Conservation (phyloP, 2,113 vertebrate species). For the Taurulus bubalis region DNA sequence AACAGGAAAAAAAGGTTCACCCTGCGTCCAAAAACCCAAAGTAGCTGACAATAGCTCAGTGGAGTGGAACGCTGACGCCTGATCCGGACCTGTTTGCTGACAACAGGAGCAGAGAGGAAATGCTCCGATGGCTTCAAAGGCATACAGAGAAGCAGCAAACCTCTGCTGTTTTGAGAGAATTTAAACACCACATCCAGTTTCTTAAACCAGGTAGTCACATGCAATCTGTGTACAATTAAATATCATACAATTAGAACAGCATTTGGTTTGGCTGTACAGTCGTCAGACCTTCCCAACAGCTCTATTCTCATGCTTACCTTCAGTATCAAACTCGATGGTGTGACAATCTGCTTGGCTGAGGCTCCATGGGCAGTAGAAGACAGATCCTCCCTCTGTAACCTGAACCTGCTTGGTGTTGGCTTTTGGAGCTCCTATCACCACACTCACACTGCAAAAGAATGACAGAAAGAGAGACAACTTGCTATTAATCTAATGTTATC, state of each 20-base stretch:
- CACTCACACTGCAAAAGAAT: slow-evolving; percentile 82
- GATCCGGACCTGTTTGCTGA: slow-evolving; percentile 47
- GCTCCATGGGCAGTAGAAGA: slow-evolving; percentile 92
- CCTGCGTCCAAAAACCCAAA: slow-evolving; percentile 43
- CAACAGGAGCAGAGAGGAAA: slow-evolving; percentile 34
- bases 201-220: not conserved
- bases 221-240: not conserved
- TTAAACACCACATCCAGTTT: slow-evolving; percentile 5
- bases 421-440: slow-evolving; percentile 92
- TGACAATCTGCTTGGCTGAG: slow-evolving; percentile 70
- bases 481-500: slow-evolving; percentile 28
- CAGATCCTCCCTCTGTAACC: slow-evolving; percentile 88
- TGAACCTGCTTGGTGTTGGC: slow-evolving; percentile 87
- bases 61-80: slow-evolving; percentile 53
- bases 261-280: not conserved
- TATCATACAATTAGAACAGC: not conserved
- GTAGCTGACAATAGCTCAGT: slow-evolving; percentile 32
- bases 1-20: slow-evolving; percentile 56
- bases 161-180: slow-evolving; percentile 10
- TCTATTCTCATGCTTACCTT: slow-evolving; percentile 79
- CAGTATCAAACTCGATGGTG: slow-evolving; percentile 86
- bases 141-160: slow-evolving; percentile 18
- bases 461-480: slow-evolving; percentile 23
- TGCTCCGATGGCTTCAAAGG: not conserved
- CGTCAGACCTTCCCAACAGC: not conserved